Evolutionary conservation across 2,797 vertebrate genomes (phyloP).

Genomic region (Rhodeus uyekii): DNA sequence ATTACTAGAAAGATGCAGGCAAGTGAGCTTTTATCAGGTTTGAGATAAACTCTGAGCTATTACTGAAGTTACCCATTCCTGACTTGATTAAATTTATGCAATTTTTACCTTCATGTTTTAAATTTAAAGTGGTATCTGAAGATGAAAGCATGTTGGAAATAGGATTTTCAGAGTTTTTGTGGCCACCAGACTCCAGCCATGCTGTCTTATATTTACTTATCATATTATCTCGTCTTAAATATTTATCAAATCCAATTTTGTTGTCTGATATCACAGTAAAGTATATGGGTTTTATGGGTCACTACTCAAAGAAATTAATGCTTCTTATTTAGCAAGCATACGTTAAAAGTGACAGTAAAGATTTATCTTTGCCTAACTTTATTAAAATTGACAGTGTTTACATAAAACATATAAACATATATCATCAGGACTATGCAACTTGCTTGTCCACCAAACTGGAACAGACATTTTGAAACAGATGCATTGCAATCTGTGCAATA

Average conservation of each 20-base stretch:
- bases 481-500: too few species aligned
- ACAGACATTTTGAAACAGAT: too few species aligned
- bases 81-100: conserved; percentile 3
- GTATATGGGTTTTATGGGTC: background rate
- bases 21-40: background rate
- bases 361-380: background rate
- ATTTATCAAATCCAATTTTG: background rate
- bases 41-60: background rate
- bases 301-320: too few species aligned
- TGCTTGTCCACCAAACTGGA: too few species aligned
- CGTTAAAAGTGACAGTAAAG: background rate
- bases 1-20: background rate
- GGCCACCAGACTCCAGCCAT: background rate
- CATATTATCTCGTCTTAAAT: background rate
- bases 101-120: background rate
- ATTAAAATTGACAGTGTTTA: background rate
- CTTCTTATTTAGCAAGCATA: background rate
- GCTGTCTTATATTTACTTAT: too few species aligned
- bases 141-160: background rate
- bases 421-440: too few species aligned
- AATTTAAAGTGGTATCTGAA: background rate
- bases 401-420: too few species aligned
- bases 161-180: too few species aligned
- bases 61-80: background rate
- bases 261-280: background rate